phyloP scores from a whole-genome alignment of 2,888 invertebrate species.

The Actias luna region DNA sequence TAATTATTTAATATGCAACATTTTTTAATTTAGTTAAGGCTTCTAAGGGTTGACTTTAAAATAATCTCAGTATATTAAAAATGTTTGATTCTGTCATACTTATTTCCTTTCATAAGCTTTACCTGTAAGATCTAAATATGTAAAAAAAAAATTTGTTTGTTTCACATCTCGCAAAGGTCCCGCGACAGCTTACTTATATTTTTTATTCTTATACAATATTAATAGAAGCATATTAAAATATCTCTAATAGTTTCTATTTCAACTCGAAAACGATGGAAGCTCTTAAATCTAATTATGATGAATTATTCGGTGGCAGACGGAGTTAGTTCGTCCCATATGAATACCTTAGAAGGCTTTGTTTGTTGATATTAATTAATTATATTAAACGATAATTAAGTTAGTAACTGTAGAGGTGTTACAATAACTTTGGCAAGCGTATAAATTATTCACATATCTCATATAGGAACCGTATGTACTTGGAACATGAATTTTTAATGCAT shows the following conservation, averaged over 20 bases:
- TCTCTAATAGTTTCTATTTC: slow-evolving; percentile 8
- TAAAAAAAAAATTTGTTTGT: no score
- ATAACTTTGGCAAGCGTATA: slow-evolving; percentile 66
- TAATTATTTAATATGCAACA: no score
- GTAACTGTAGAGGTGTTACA: slow-evolving; percentile 35
- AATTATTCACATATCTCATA: slow-evolving; percentile 18
- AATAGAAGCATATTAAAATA: neutral
- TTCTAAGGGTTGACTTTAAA: no score
- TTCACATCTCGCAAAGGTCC: no score
- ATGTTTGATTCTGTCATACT: no score
- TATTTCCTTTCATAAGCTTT: no score
- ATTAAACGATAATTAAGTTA: slow-evolving; percentile 29
- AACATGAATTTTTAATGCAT: slow-evolving; percentile 48
- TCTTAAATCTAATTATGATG: slow-evolving; percentile 34
- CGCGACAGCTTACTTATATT: no score
- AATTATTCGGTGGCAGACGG: slow-evolving; percentile 40
- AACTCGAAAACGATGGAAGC: slow-evolving; percentile 35
- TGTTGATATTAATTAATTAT: slow-evolving; percentile 7
- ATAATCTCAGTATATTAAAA: no score
- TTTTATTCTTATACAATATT: no score
- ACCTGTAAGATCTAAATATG: no score
- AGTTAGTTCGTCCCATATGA: slow-evolving; percentile 19
- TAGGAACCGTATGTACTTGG: slow-evolving; percentile 27
- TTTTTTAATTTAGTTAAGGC: no score
- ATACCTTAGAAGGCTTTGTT: neutral